phyloP scores from a whole-genome alignment of 2,888 invertebrate genomes.

The Bugulina stolonifera region DNA sequence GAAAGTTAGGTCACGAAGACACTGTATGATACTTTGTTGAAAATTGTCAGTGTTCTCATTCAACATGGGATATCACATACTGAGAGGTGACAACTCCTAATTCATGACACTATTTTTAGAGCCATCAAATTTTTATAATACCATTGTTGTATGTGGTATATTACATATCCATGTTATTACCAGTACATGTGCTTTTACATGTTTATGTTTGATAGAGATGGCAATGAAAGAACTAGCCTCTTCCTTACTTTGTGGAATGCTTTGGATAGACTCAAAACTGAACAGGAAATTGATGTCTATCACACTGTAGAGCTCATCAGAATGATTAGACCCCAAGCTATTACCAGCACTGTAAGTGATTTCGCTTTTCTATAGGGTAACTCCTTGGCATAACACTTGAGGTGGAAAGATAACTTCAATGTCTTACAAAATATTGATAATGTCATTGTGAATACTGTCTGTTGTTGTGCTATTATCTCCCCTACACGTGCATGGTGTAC shows the following conservation, averaged over 20 bases:
- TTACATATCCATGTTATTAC: not conserved
- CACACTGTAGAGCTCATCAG: conserved; percentile 25
- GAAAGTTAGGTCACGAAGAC: too few species aligned
- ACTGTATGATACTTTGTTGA: too few species aligned
- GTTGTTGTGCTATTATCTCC: too few species aligned
- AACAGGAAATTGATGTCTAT: conserved; percentile 24
- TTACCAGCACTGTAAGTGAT: not conserved
- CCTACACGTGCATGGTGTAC: too few species aligned
- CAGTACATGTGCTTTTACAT: not conserved
- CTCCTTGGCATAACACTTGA: too few species aligned
- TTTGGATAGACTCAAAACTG: conserved; percentile 29
- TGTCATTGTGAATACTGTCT: too few species aligned
- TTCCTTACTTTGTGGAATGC: conserved; percentile 18
- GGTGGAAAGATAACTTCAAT: too few species aligned
- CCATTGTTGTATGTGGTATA: not conserved
- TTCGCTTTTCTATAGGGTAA: not conserved
- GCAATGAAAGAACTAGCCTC: conserved; percentile 15
- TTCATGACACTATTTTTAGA: too few species aligned
- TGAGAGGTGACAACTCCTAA: too few species aligned
- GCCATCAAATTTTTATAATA: not conserved
- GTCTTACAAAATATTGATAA: too few species aligned
- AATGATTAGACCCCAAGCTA: conserved; percentile 21
- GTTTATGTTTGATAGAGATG: not conserved
- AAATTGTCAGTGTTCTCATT: too few species aligned
- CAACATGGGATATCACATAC: too few species aligned